A percentile compares a stretch with the other conserved stretches of the same genome.
Conservation (phyloP, 2,113 vertebrate genomes). For the Barnardius zonarius region DNA sequence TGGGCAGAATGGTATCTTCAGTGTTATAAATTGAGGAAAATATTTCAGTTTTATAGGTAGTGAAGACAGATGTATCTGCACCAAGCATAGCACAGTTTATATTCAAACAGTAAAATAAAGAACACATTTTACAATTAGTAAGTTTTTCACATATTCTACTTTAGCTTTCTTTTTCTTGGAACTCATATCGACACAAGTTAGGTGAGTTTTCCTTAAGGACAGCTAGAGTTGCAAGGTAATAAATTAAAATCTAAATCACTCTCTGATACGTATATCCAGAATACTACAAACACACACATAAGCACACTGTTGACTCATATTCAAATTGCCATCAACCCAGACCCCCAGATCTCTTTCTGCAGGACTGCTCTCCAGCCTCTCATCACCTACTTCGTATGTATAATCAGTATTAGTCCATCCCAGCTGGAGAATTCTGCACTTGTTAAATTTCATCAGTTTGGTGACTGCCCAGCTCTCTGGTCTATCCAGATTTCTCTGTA, state of each 20-base stretch:
- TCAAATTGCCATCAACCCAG: background rate
- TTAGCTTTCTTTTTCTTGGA: background rate
- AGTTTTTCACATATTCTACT: background rate
- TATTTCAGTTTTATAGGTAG: background rate
- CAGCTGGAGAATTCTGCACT: background rate
- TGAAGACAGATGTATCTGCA: background rate
- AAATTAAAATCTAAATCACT: background rate
- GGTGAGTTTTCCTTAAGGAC: background rate
- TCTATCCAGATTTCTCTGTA: background rate
- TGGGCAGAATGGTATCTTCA: background rate
- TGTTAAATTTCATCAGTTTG: background rate
- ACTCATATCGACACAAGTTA: background rate
- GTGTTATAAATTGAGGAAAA: background rate
- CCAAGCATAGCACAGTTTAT: background rate
- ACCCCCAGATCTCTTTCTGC: background rate
- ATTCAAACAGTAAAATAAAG: background rate
- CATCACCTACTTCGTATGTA: background rate
- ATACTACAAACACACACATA: background rate
- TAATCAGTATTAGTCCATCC: background rate
- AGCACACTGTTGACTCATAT: background rate
- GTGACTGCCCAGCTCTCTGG: background rate
- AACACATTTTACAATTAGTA: background rate
- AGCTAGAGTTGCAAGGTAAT: background rate
- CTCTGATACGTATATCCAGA: background rate
- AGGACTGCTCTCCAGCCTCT: background rate